These are phyloP conservation scores for Aphelinus atriplicis DNA, from an alignment of 1,140 invertebrate species.

Conservation along the genomic window DNA sequence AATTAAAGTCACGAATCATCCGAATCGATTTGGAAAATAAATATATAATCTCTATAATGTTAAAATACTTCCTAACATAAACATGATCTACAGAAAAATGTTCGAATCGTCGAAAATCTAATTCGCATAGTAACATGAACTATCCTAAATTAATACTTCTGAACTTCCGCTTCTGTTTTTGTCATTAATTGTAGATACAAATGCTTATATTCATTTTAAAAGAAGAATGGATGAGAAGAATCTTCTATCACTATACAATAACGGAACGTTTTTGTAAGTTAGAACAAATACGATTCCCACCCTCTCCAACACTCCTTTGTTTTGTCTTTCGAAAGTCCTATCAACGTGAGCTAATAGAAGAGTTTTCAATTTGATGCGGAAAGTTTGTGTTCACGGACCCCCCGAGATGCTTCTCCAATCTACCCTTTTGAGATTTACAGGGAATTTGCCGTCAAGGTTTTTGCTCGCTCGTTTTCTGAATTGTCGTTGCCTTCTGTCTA, in stretches of 20 bases:
- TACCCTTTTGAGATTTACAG: slow-evolving; percentile 1
- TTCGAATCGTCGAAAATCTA: no score
- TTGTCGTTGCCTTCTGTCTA: not conserved
- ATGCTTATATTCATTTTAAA: not conserved
- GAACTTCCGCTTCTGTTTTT: no score
- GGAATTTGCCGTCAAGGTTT: slow-evolving; percentile 6
- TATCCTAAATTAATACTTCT: no score
- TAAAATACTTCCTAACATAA: no score
- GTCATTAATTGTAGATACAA: slow-evolving; percentile 4
- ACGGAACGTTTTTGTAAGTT: slow-evolving; percentile 17
- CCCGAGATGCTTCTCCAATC: slow-evolving; percentile 10
- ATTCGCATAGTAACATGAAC: no score
- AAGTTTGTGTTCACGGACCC: slow-evolving; percentile 1
- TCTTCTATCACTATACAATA: slow-evolving; percentile 10
- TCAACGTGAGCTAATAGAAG: not conserved
- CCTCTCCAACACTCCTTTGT: not conserved
- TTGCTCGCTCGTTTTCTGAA: slow-evolving; percentile 12
- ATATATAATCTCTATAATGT: no score
- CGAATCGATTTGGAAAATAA: no score
- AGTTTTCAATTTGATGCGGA: slow-evolving; percentile 21
- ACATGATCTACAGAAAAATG: no score
- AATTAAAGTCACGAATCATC: no score
- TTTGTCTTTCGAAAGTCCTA: slow-evolving; percentile 10
- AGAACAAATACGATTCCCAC: slow-evolving; percentile 30
- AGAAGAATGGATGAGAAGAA: not conserved